Conservation (phyloP, 1,140 invertebrate species). For the Zaprionus africanus region DNA sequence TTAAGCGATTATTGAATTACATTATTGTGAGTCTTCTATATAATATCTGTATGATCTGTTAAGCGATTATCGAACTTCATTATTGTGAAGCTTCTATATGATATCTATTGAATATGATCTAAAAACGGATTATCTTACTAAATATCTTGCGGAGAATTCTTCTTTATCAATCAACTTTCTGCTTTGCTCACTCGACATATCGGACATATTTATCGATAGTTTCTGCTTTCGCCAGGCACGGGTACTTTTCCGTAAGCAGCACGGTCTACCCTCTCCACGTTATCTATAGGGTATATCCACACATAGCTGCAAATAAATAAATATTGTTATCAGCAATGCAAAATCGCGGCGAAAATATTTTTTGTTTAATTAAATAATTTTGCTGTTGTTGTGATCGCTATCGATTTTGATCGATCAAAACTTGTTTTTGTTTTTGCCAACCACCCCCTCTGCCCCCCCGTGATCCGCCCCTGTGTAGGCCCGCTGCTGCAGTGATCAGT, state of each 20-base stretch:
- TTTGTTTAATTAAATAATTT: conserved; percentile 66
- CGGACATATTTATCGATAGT: neutral
- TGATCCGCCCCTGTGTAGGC: too few relatives aligned
- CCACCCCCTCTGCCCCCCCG: neutral
- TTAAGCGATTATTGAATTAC: too few relatives aligned
- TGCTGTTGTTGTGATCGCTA: conserved; percentile 51
- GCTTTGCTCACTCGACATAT: too few relatives aligned
- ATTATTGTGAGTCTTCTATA: too few relatives aligned
- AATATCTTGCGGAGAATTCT: too few relatives aligned
- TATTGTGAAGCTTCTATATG: too few relatives aligned
- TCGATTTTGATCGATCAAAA: conserved; percentile 39
- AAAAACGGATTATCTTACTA: too few relatives aligned
- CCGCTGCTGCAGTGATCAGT: neutral
- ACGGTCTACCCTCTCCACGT: neutral
- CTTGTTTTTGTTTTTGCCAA: conserved; percentile 33
- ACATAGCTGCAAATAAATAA: neutral
- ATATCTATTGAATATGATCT: too few relatives aligned
- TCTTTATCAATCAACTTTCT: too few relatives aligned
- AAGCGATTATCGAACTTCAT: too few relatives aligned
- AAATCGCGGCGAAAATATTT: conserved; percentile 44
- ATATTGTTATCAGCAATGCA: conserved; percentile 3
- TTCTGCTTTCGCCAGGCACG: too few relatives aligned
- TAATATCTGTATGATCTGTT: too few relatives aligned
- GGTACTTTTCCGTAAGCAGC: neutral
- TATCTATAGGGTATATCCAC: neutral